Percentiles rank a stretch among this genome's conserved stretches.
Conservation (phyloP, 2,888 invertebrate genomes). For the Mechanitis mazaeus region DNA sequence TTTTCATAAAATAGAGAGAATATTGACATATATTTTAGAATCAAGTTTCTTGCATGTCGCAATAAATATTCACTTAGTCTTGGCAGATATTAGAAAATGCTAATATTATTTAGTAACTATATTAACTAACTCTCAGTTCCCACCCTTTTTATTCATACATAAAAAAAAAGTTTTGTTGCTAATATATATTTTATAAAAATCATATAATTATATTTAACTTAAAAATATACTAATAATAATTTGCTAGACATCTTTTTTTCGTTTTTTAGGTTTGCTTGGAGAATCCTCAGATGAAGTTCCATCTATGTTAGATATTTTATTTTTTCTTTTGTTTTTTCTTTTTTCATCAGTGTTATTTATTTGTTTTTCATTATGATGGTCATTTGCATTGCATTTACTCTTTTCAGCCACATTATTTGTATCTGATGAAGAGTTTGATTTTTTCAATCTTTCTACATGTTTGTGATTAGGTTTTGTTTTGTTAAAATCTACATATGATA, state of each 20-base stretch:
- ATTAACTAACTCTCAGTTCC: no score
- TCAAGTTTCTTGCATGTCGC: no score
- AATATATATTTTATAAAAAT: conserved; percentile 12
- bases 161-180: no score
- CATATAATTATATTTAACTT: conserved; percentile 5
- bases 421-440: conserved; percentile 37
- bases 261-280: conserved; percentile 48
- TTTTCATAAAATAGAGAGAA: no score
- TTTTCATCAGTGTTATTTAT: conserved; percentile 37
- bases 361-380: conserved; percentile 36
- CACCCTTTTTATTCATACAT: no score
- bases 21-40: no score
- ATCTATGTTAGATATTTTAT: conserved; percentile 42
- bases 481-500: conserved; percentile 63
- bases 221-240: not conserved
- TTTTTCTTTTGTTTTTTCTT: conserved; percentile 46
- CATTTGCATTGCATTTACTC: conserved; percentile 32
- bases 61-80: no score
- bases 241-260: conserved; percentile 44
- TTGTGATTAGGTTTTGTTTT: conserved; percentile 61
- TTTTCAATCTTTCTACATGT: conserved; percentile 43
- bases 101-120: no score
- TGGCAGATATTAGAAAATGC: no score
- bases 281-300: conserved; percentile 40
- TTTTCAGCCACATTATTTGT: conserved; percentile 33